Evolutionary conservation across 2,888 invertebrate genomes (phyloP).

Genomic region (Griposia aprilina): DNA sequence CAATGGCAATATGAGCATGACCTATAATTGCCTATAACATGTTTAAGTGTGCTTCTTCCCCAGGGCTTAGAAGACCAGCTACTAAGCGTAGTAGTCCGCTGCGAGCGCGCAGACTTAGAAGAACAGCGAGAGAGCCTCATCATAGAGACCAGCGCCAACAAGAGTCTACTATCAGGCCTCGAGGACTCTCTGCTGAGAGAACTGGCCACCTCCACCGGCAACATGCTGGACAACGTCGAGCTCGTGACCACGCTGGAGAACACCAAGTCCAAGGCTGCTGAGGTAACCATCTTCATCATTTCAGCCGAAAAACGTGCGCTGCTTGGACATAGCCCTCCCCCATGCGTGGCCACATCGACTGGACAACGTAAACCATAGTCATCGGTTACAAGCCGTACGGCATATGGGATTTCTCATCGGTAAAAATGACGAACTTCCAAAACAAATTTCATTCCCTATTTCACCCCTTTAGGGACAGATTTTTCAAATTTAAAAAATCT

Average conservation of each 20-base stretch:
- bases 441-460: too few species aligned
- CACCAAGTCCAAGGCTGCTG: constrained; percentile 96
- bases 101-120: constrained; percentile 96
- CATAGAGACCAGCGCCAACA: constrained; percentile 96
- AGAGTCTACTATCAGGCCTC: constrained; percentile 94
- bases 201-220: constrained; percentile 96
- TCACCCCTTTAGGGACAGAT: too few species aligned
- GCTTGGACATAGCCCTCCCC: too few species aligned
- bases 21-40: neutral
- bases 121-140: constrained; percentile 96
- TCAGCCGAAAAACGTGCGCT: too few species aligned
- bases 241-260: constrained; percentile 96
- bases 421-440: too few species aligned
- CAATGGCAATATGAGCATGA: neutral
- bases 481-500: too few species aligned
- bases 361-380: too few species aligned
- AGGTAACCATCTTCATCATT: constrained; percentile 82
- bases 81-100: constrained; percentile 96
- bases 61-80: constrained; percentile 97
- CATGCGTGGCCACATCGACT: too few species aligned
- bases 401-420: too few species aligned
- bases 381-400: too few species aligned
- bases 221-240: constrained; percentile 98
- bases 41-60: neutral
- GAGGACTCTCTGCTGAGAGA: constrained; percentile 96